Conservation (phyloP, 2,797 vertebrate genomes). For the Artibeus jamaicensis region DNA sequence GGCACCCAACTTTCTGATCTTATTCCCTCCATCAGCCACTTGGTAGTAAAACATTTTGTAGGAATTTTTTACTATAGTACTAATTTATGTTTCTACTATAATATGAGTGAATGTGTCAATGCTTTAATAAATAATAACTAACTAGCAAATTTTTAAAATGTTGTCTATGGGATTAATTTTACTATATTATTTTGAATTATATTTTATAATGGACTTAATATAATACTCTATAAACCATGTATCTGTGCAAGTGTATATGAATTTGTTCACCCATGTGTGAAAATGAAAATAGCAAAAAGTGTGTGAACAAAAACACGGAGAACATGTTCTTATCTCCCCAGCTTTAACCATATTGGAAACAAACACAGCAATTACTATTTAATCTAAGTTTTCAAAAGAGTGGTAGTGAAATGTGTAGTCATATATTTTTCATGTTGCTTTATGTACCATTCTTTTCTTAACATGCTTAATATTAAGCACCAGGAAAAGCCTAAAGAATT, state of each 20-base stretch:
- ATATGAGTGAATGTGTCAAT: not conserved
- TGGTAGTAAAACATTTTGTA: not conserved
- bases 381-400: constrained; percentile 76
- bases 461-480: constrained; percentile 61
- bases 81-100: not conserved
- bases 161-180: not conserved
- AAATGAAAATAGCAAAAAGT: not conserved
- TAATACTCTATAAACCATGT: not conserved
- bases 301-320: not conserved
- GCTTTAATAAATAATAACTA: not conserved
- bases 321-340: constrained; percentile 29
- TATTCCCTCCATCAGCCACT: not conserved
- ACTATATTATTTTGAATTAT: not conserved
- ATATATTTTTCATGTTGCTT: constrained; percentile 71
- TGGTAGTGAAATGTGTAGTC: constrained; percentile 66
- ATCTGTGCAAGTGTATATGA: not conserved
- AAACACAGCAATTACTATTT: constrained; percentile 67
- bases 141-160: not conserved
- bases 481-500: constrained; percentile 59
- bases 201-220: not conserved
- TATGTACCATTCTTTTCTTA: constrained; percentile 57
- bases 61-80: not conserved
- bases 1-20: not conserved
- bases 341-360: constrained; percentile 61
- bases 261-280: not conserved